Base-by-base conservation (phyloP, 2,113 vertebrate genomes). In the Symphodus melops region DNA sequence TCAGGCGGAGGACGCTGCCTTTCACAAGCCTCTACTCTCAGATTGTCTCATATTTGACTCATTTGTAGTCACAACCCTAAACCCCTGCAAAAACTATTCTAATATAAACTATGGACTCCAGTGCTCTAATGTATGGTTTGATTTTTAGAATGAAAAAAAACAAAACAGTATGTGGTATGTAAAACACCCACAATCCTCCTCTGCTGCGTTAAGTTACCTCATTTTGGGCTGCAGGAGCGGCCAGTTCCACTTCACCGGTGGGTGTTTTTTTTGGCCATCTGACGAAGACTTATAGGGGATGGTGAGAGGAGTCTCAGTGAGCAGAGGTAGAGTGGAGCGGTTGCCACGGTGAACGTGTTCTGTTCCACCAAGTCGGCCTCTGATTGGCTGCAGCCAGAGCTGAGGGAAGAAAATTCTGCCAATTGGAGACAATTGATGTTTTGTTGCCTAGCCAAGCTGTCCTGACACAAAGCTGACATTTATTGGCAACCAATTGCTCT, bases 391-490 rank as follows among this genome's bases (percentile, higher is more conserved):
- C n/a, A 64, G 75, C 81, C 52, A 2, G 1, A 2, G 66, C 79
- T 77, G 79, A 88, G 87, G 85, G 72, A 84, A 77, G 79, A 83
- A 82, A 88, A 87, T 89, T 90, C 92, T 83, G 86, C 94, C 94
- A 95, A 93, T 95, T 85, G 88, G 89, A 93, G 92, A 91, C 91
- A 92, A 89, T 90, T 89, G 78, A 79, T 89, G 86, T 89, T 92
- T 93, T 94, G 94, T 94, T 94, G 94, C 93, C 68, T 61, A 89
- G 92, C 91, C 89, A 84, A 86, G 78, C 84, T 71, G 82, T 79
- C 88, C 85, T 78, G 64, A 90, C 85, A 88, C 62, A 64, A 81
- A 84, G 78, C 88, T 88, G 86, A 86, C 84, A 87, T 88, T 92
- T 88, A 82, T 73, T 89, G 77, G 79, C 85, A 74, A 72, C 66